Conservation (phyloP, 2,888 invertebrate species). For the Slavum lentiscoides region DNA sequence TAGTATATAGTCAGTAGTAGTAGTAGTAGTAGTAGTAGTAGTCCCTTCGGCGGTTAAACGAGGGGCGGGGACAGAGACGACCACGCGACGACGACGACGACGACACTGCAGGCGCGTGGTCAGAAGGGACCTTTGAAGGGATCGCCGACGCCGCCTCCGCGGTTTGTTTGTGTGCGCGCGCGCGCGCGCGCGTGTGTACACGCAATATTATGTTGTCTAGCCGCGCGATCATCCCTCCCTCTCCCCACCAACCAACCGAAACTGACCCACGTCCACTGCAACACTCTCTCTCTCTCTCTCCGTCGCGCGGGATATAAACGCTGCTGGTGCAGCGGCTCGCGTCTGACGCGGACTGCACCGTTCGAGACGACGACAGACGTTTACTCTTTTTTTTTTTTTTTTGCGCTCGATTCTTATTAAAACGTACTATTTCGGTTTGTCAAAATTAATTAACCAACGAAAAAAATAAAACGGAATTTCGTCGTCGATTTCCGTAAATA, state of each 20-base stretch:
- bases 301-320: no score
- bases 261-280: slow-evolving; percentile 35
- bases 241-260: neutral
- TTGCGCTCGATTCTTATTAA: neutral
- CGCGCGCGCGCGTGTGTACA: slow-evolving; percentile 28
- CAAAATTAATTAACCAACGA: no score
- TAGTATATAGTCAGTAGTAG: slow-evolving; percentile 14
- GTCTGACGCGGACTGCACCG: slow-evolving; percentile 7
- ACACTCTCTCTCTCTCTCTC: no score
- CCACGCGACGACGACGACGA: slow-evolving; percentile 51
- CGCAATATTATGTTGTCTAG: slow-evolving; percentile 48
- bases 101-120: slow-evolving; percentile 48
- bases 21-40: slow-evolving; percentile 26
- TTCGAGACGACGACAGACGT: neutral
- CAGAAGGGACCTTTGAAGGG: slow-evolving; percentile 50
- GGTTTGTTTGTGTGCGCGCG: neutral
- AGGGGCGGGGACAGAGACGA: slow-evolving; percentile 49
- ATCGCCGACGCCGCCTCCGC: slow-evolving; percentile 32
- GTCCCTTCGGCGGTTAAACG: slow-evolving; percentile 46
- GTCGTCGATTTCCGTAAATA: neutral
- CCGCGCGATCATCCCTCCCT: neutral
- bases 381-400: neutral
- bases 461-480: neutral
- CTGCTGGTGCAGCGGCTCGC: neutral
- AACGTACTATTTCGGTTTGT: neutral